Evolutionary conservation across 2,113 vertebrate species (phyloP).

Genomic region (Lonchura striata): DNA sequence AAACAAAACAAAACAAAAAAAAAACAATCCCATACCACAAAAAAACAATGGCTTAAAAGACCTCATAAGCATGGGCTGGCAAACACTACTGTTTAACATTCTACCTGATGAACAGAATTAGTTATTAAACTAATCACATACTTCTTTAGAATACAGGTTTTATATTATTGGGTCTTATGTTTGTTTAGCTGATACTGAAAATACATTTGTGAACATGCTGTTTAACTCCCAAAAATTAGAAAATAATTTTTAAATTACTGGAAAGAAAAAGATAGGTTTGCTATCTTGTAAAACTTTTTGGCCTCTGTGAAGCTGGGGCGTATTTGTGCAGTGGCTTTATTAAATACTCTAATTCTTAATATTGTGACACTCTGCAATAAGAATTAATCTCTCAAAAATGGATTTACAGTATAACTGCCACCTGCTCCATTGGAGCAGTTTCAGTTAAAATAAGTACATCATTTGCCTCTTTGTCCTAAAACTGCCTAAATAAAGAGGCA

Average conservation of each 20-base stretch:
- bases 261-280: slow-evolving; percentile 42
- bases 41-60: slow-evolving; percentile 48
- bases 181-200: slow-evolving; percentile 15
- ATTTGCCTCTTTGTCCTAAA: slow-evolving; percentile 62
- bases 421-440: slow-evolving; percentile 24
- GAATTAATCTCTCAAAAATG: slow-evolving; percentile 35
- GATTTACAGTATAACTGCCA: neutral
- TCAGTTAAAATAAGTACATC: slow-evolving; percentile 30
- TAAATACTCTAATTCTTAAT: slow-evolving; percentile 53
- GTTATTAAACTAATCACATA: neutral
- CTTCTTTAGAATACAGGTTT: neutral
- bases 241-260: neutral
- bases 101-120: neutral
- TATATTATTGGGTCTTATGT: neutral
- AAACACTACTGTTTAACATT: slow-evolving; percentile 58
- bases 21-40: neutral
- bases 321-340: slow-evolving; percentile 50
- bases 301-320: neutral
- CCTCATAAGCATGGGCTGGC: slow-evolving; percentile 69
- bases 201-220: neutral
- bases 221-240: neutral
- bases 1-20: neutral
- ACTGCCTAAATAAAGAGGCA: slow-evolving; percentile 46
- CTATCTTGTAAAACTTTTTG: slow-evolving; percentile 56
- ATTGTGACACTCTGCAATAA: slow-evolving; percentile 37